Conservation (phyloP, 2,797 vertebrate species). For the Typhlichthys eigenmanni region DNA sequence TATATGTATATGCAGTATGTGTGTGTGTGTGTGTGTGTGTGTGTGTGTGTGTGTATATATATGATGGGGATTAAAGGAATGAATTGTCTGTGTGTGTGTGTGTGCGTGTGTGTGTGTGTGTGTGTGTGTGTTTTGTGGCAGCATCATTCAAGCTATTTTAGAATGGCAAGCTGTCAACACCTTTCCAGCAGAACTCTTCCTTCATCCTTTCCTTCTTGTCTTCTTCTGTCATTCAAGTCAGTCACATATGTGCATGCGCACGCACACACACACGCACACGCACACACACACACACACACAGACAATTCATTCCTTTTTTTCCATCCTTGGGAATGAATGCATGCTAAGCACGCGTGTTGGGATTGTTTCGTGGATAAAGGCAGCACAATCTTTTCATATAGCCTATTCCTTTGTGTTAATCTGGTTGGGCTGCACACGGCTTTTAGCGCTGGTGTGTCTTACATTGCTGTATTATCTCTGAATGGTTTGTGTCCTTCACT, state of each 20-base stretch:
- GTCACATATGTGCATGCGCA: constrained; percentile 53
- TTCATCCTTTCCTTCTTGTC: constrained; percentile 54
- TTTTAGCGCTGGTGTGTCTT: background rate
- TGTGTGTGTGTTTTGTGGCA: constrained; percentile 39
- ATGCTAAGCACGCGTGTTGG: constrained; percentile 39
- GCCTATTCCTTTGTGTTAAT: constrained; percentile 6
- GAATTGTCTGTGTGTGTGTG: too few relatives aligned
- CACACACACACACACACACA: constrained; percentile 40
- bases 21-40: too few relatives aligned
- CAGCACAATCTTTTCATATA: background rate
- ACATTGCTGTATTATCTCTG: too few relatives aligned
- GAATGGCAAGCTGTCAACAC: constrained; percentile 57
- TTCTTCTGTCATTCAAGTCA: constrained; percentile 40
- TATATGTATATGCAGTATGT: constrained; percentile 24
- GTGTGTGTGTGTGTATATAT: too few relatives aligned
- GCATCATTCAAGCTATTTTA: constrained; percentile 63
- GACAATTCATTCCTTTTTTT: constrained; percentile 41
- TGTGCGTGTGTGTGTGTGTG: constrained; percentile 7
- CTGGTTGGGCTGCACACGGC: background rate
- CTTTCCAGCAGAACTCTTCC: constrained; percentile 55
- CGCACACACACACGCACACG: constrained; percentile 24
- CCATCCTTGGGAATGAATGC: constrained; percentile 50
- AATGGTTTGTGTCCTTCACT: too few relatives aligned
- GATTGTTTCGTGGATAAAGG: background rate
- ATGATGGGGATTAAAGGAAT: too few relatives aligned